Evolutionary conservation across 35 echinoderm and acorn worm genomes (phyloP), one percentile per base, ranked within the genome.

Genomic region (Antedon bifida): DNA sequence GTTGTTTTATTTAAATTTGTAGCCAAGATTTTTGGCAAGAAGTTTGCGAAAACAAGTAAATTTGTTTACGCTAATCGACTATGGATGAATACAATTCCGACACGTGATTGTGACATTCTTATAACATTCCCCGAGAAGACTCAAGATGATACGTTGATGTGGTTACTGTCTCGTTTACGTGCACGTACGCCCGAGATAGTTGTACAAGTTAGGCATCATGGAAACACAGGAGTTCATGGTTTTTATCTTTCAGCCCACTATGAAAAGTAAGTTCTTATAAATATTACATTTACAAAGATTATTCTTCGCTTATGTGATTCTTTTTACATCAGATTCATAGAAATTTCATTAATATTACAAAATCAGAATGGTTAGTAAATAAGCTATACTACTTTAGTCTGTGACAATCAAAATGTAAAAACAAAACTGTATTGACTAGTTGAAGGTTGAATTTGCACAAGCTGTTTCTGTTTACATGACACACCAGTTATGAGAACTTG

Each of bases 1-100:
- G 9, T 28, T 13, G 13, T 83, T 30, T 46, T 83, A 7, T 73
- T 83, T 21, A n/a, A 56, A 77, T 19, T 76, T 42, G 17, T 75
- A 99, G 95, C 95, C 32, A 92, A 93, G 78, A 45, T 88, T 36
- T 90, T 93, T 84, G 91, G 95, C 11, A 89, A 99, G 77, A 90
- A 85, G 51, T 90, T 99, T 86, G 91, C 91, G n/a, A 87, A 89
- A 82, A 92, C 95, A 39, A 92, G 85, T 76, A 99, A 99, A 82
- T 97, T 86, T 78, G 89, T 92, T 23, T 88, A 90, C 46, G 82
- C 91, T 29, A 92, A 92, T 64, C 92, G 90, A 73, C 78, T 99
- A 78, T 99, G 95, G 87, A 74, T 92, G 74, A 77, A 99, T 28
- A 99, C 91, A n/a, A 78, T 92, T 14, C 91, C 95, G 19, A 88